Base-by-base conservation (phyloP, 2,888 invertebrate genomes). In the Callimorpha dominula region DNA sequence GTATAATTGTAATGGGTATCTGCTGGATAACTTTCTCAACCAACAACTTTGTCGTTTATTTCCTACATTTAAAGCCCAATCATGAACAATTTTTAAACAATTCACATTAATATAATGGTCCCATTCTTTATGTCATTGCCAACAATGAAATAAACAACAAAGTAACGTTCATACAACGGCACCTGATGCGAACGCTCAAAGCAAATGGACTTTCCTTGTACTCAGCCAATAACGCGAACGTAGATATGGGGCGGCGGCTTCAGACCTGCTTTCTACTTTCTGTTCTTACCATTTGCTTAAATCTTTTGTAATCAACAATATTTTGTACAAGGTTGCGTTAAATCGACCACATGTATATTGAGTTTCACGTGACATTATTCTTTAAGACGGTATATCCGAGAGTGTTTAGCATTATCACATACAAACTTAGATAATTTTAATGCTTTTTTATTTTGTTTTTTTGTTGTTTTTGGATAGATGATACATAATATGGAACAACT, bases 191-290 rank as follows among this genome's bases (percentile, higher is more conserved):
- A 70, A 76, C 75, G 75, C 73, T 73, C 77, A 78, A 73, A 74
- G 78, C 81, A 84, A 86, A 87, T 87, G 86, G 85, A 85, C 81
- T 86, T 85, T 81, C 80, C 86, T 80, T 86, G 86, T 86, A 82
- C 76, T 76, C 79, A 81, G 80, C 80, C 83, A 84, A 86, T 85
- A 83, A 80, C 64, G 78, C 49, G 76, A 73, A 63, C 60, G 60
- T 65, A 79, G 72, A 71, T 71, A 78, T 66, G 31, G 46, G 52
- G 46, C 46, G 46, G 20, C 20, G 64, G 70, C 64, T 11, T n/a
- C 64, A 70, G 43, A 42, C 52, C 50, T 52, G 54, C n/a, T 50
- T 52, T 57, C 57, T 67, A 9, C n/a, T 20, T 60, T 7, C 42
- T 70, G 65, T 68, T 57, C 20, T 31, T 54, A 65, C 67, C 57